Percentiles rank a stretch among this genome's conserved stretches.
These are phyloP conservation scores for Coreoperca whiteheadi DNA, from an alignment of 2,113 vertebrate species.

Conservation along the genomic window DNA sequence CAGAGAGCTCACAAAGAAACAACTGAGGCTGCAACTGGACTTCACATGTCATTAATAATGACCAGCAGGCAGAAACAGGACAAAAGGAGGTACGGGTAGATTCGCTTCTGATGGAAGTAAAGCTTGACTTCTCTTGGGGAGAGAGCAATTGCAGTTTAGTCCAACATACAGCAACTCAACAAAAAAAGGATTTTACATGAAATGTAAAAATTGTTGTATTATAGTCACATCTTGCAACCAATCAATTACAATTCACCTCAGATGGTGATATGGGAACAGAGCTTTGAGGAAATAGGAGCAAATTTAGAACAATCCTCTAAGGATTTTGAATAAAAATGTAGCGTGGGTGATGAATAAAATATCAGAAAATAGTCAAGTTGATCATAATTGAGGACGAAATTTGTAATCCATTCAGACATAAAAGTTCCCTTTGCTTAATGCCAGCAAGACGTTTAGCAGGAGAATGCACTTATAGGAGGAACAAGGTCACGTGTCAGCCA, in stretches of 20 bases:
- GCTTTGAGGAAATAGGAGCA: slow-evolving; percentile 34
- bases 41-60: no score
- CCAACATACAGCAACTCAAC: not conserved
- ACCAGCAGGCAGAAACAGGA: not conserved
- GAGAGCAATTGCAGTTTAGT: not conserved
- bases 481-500: not conserved
- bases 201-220: not conserved
- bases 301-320: slow-evolving; percentile 43
- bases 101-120: not conserved
- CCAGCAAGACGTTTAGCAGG: not conserved
- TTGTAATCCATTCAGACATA: not conserved
- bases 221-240: not conserved
- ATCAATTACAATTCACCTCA: slow-evolving; percentile 27
- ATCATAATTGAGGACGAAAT: slow-evolving; percentile 20
- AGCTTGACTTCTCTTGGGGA: not conserved
- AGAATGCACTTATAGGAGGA: not conserved
- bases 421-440: not conserved
- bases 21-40: not conserved
- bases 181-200: not conserved
- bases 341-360: not conserved
- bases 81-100: not conserved
- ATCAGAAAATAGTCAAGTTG: not conserved
- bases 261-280: not conserved
- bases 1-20: not conserved
- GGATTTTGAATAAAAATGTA: not conserved